Evolutionary conservation across 2,797 vertebrate genomes (phyloP).

Genomic region (Sciaenops ocellatus): DNA sequence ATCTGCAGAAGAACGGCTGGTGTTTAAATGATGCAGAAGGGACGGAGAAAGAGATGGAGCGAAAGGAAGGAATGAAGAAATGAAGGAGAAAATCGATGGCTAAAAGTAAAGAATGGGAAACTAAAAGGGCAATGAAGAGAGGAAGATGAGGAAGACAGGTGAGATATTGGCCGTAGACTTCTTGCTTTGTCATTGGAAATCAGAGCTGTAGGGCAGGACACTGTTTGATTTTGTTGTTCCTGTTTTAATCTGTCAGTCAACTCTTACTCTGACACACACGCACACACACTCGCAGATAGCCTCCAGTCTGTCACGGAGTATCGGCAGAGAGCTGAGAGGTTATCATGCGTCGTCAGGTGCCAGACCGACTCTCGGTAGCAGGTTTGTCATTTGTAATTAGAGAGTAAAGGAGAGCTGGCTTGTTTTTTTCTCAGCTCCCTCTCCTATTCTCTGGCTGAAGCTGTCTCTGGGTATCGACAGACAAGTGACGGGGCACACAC

Average conservation of each 20-base stretch:
- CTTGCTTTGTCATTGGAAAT: slow-evolving; percentile 76
- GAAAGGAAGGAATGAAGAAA: neutral
- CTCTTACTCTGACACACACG: slow-evolving; percentile 24
- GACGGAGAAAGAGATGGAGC: slow-evolving; percentile 36
- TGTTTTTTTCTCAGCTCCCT: slow-evolving; percentile 57
- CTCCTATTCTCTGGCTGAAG: slow-evolving; percentile 67
- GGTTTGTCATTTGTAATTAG: slow-evolving; percentile 85
- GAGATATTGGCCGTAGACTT: slow-evolving; percentile 64
- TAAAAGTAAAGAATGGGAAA: slow-evolving; percentile 61
- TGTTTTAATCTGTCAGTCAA: slow-evolving; percentile 74
- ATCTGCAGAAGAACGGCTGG: slow-evolving; percentile 47
- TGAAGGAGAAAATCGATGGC: slow-evolving; percentile 66
- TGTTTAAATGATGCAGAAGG: slow-evolving; percentile 61
- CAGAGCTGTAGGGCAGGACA: slow-evolving; percentile 55
- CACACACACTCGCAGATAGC: slow-evolving; percentile 24
- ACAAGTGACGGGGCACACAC: slow-evolving; percentile 55
- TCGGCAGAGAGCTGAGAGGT: slow-evolving; percentile 74
- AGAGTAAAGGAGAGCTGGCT: slow-evolving; percentile 66
- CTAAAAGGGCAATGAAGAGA: slow-evolving; percentile 63
- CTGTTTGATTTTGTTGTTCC: slow-evolving; percentile 69
- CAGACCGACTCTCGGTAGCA: slow-evolving; percentile 71
- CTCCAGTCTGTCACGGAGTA: slow-evolving; percentile 65
- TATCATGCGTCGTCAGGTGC: slow-evolving; percentile 78
- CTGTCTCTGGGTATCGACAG: slow-evolving; percentile 77
- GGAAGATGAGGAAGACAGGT: slow-evolving; percentile 61